A percentile compares a stretch with the other conserved stretches of the same genome.
Conservation (phyloP, 2,113 vertebrate genomes). For the Trematocara marginatum region DNA sequence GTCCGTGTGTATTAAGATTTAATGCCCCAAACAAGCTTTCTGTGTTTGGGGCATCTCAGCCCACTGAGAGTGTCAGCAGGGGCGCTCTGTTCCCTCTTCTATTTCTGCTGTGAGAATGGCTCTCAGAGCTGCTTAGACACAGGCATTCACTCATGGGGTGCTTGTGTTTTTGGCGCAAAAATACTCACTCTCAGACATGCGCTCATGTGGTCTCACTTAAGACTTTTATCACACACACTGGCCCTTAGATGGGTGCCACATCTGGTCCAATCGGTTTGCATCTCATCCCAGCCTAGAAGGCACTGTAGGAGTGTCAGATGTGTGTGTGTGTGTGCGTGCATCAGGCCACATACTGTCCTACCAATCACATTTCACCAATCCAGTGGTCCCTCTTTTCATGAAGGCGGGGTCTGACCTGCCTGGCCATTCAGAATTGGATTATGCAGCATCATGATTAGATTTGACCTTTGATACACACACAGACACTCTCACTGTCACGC, state of each 20-base stretch:
- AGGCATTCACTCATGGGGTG: background rate
- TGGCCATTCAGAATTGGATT: constrained; percentile 44
- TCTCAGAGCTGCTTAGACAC: constrained; percentile 42
- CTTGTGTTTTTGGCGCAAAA: constrained; percentile 6
- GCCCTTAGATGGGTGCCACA: background rate
- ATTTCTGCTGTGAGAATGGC: constrained; percentile 44
- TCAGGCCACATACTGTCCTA: background rate
- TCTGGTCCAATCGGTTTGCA: background rate
- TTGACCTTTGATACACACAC: background rate
- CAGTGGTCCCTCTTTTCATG: background rate
- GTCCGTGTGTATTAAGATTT: constrained; percentile 58
- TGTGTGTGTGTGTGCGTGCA: background rate
- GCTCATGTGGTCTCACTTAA: background rate
- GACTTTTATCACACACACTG: background rate
- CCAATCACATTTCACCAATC: constrained; percentile 19
- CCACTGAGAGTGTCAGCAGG: constrained; percentile 61
- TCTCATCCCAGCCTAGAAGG: background rate
- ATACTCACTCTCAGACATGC: background rate
- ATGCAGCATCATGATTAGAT: constrained; percentile 35
- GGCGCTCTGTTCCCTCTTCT: constrained; percentile 45
- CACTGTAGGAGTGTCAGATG: background rate
- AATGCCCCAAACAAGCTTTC: constrained; percentile 68
- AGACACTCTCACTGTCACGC: background rate
- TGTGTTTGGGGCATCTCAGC: constrained; percentile 30
- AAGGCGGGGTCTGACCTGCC: background rate